A percentile compares a stretch with the other conserved stretches of the same genome.
These are phyloP conservation scores for Cottoperca gobio DNA, from an alignment of 2,797 vertebrate species.

Conservation along the genomic window DNA sequence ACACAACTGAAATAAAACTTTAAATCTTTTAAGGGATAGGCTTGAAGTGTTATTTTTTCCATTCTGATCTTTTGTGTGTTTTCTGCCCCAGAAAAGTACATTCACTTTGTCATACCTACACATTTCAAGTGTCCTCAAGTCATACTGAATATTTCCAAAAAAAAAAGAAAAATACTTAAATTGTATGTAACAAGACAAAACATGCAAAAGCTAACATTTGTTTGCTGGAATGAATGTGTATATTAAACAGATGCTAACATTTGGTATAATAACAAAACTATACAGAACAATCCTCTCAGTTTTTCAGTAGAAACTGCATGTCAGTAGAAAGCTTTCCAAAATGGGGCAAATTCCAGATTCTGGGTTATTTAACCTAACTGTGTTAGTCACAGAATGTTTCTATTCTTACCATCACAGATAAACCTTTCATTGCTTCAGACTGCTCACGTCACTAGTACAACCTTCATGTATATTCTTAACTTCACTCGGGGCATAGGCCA, in stretches of 20 bases:
- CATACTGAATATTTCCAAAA: conserved; percentile 22
- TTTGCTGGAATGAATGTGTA: conserved; percentile 2
- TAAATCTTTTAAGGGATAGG: conserved; percentile 41
- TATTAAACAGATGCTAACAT: conserved; percentile 20
- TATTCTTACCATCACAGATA: conserved; percentile 71
- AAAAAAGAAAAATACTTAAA: conserved; percentile 18
- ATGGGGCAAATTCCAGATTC: conserved; percentile 48
- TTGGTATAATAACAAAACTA: conserved; percentile 19
- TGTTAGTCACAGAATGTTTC: conserved; percentile 64
- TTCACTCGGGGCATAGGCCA: conserved; percentile 59
- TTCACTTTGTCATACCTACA: conserved; percentile 61
- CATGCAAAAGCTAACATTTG: conserved; percentile 57
- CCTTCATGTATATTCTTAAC: conserved; percentile 76
- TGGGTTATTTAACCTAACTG: conserved; percentile 69
- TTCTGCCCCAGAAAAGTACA: conserved; percentile 59
- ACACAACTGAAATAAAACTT: conserved; percentile 70
- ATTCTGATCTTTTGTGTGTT: conserved; percentile 37
- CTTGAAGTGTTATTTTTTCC: conserved; percentile 30
- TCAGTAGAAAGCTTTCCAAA: conserved; percentile 43
- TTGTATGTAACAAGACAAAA: conserved; percentile 33
- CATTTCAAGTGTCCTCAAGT: conserved; percentile 36
- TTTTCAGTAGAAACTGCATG: conserved; percentile 44
- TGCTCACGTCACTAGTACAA: conserved; percentile 67
- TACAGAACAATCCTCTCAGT: conserved; percentile 36
- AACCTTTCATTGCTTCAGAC: conserved; percentile 73